Evolutionary conservation across 2,888 invertebrate genomes (phyloP).

Genomic region (Drosophila recens): DNA sequence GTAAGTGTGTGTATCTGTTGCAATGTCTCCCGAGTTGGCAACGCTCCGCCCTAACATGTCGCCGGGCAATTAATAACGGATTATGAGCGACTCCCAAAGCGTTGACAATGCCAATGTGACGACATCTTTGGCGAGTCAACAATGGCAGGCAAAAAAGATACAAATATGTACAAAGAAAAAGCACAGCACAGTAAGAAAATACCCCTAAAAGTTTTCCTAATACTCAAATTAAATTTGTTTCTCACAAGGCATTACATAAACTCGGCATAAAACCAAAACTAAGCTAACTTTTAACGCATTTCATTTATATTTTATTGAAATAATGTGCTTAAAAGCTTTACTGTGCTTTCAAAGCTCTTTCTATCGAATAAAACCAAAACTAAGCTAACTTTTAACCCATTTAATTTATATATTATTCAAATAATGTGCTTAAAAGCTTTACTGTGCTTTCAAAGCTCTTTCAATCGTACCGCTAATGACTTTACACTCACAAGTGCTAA

Average conservation of each 20-base stretch:
- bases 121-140: conserved; percentile 63
- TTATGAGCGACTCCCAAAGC: conserved; percentile 70
- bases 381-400: neutral
- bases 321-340: neutral
- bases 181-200: neutral
- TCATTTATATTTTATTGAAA: neutral
- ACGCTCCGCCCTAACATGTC: conserved; percentile 68
- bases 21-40: conserved; percentile 32
- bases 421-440: too few species aligned
- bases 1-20: neutral
- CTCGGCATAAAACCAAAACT: neutral
- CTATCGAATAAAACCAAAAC: too few species aligned
- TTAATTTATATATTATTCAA: too few species aligned
- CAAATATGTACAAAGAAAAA: neutral
- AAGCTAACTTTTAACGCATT: too few species aligned
- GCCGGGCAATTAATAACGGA: conserved; percentile 79
- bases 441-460: too few species aligned
- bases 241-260: neutral
- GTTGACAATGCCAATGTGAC: conserved; percentile 65
- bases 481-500: too few species aligned
- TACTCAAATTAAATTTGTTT: neutral
- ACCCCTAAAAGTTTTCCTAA: neutral
- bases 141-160: conserved; percentile 11
- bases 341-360: conserved; percentile 1
- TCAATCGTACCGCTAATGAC: too few species aligned